phyloP scores from a whole-genome alignment of 2,113 vertebrate species.

The Oriolus oriolus region DNA sequence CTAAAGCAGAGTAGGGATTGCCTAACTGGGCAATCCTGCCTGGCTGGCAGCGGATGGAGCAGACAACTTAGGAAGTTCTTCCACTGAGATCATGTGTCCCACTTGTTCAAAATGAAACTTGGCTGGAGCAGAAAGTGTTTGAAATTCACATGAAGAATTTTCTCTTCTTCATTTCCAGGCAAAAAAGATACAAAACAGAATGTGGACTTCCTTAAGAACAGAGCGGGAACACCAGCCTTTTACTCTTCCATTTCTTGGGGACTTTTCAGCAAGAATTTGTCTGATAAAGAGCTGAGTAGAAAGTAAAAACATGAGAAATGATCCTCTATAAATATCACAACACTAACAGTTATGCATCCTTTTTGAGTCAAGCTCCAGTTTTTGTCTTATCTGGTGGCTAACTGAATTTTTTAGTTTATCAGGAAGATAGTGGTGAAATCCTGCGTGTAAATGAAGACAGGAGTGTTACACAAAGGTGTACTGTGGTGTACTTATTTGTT shows the following conservation, averaged over 20 bases:
- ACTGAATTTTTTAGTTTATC: constrained; percentile 1
- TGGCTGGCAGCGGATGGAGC: neutral
- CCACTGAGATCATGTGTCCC: neutral
- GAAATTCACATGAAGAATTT: neutral
- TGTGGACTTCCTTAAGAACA: neutral
- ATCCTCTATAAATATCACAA: neutral
- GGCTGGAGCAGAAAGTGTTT: neutral
- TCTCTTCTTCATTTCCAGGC: constrained; percentile 48
- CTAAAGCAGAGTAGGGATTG: neutral
- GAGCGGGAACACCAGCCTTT: neutral
- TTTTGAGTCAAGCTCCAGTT: neutral
- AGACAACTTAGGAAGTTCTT: neutral
- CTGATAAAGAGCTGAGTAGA: neutral
- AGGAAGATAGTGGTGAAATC: constrained; percentile 16
- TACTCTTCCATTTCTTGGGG: neutral
- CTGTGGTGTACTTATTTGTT: neutral
- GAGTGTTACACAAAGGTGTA: constrained; percentile 9
- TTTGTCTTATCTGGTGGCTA: neutral
- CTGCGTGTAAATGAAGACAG: neutral
- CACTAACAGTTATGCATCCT: neutral
- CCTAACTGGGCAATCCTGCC: constrained; percentile 17
- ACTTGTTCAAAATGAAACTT: constrained; percentile 24
- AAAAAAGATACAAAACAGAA: neutral
- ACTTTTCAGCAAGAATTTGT: neutral
- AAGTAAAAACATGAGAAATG: neutral